These are phyloP conservation scores for Myzus persicae DNA, from an alignment of 1,140 invertebrate genomes.

Conservation along the genomic window DNA sequence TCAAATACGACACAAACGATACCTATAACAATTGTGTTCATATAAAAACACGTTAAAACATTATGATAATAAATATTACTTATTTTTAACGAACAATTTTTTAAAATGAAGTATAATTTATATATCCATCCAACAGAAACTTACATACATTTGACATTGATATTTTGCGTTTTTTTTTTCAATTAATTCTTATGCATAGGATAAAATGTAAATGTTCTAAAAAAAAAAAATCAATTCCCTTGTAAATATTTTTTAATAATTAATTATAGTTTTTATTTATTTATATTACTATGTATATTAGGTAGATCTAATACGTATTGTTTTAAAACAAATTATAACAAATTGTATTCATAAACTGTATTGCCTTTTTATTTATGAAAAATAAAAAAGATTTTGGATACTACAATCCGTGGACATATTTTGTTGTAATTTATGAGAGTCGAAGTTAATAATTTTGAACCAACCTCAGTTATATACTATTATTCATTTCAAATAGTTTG, in stretches of 20 bases:
- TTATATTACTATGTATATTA: neutral
- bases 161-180: neutral
- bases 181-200: neutral
- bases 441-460: neutral
- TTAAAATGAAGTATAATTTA: too few relatives aligned
- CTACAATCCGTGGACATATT: neutral
- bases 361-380: neutral
- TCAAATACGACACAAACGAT: neutral
- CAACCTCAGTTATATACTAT: neutral
- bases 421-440: neutral
- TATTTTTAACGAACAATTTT: neutral
- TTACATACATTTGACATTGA: neutral
- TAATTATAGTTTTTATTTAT: neutral
- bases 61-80: neutral
- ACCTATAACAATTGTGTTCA: neutral
- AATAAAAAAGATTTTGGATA: neutral
- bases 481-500: neutral
- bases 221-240: neutral
- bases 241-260: neutral
- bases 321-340: neutral
- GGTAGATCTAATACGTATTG: neutral
- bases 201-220: neutral
- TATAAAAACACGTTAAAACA: neutral
- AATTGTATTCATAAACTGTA: neutral
- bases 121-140: too few relatives aligned